These are phyloP conservation scores for Actinostola sp. DNA, from an alignment of 92 coral and sea anemone genomes.

Conservation along the genomic window DNA sequence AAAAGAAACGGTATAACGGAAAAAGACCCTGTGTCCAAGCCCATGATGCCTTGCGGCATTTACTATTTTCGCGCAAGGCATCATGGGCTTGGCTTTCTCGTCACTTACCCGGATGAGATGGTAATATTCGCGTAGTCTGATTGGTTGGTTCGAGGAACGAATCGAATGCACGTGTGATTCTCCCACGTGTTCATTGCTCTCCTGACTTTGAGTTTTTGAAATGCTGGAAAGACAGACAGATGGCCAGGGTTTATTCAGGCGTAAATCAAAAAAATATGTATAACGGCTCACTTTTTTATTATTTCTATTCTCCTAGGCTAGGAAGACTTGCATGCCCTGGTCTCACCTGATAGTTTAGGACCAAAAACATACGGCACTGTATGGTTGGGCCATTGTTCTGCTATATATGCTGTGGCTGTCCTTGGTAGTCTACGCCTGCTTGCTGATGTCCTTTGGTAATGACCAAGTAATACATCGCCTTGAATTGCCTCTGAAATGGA, in stretches of 20 bases:
- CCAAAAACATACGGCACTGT: conserved; percentile 68
- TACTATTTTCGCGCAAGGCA: no score
- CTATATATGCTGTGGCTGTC: conserved; percentile 50
- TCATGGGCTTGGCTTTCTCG: no score
- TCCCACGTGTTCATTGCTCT: conserved; percentile 45
- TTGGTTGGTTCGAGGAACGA: conserved; percentile 61
- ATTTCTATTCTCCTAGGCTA: no score
- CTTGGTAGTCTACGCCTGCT: conserved; percentile 52
- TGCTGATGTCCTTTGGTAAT: not conserved
- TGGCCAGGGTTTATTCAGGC: no score
- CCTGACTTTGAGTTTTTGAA: conserved; percentile 1
- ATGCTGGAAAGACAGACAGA: conserved; percentile 9
- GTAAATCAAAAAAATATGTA: no score
- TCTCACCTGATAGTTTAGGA: conserved; percentile 38
- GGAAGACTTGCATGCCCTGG: no score
- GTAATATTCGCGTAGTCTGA: conserved; percentile 45
- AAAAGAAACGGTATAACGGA: no score
- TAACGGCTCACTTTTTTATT: no score
- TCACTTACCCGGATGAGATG: conserved; percentile 13
- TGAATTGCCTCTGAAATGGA: conserved; percentile 36
- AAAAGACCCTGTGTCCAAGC: no score
- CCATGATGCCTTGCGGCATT: no score
- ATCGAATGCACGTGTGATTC: conserved; percentile 58
- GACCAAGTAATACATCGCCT: conserved; percentile 37
- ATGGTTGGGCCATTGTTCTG: conserved; percentile 57